These are phyloP conservation scores for Psilanteris sp. DNA, from an alignment of 1,140 invertebrate genomes.

Conservation along the genomic window DNA sequence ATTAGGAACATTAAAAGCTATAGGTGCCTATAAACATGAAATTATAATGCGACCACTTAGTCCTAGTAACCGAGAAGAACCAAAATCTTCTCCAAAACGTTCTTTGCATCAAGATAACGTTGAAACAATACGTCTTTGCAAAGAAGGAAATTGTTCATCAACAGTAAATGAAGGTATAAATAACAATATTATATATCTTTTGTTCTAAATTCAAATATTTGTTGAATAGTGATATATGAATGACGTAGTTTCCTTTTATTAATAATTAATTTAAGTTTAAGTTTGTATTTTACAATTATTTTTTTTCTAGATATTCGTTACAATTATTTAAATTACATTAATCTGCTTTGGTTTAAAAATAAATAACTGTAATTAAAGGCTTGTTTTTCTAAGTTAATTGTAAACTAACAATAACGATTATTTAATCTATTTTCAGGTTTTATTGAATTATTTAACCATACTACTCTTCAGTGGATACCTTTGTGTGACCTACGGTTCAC, in stretches of 20 bases:
- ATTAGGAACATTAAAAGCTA: slow-evolving; percentile 92
- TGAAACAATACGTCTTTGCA: slow-evolving; percentile 87
- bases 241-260: no score
- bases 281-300: no score
- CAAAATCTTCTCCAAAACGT: slow-evolving; percentile 36
- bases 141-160: slow-evolving; percentile 85
- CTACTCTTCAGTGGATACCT: slow-evolving; percentile 97
- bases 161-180: slow-evolving; percentile 85
- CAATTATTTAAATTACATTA: no score
- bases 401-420: not conserved
- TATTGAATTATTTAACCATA: slow-evolving; percentile 96
- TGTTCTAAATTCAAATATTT: no score
- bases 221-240: no score
- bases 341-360: no score
- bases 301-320: no score
- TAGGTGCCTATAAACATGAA: slow-evolving; percentile 88
- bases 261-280: no score
- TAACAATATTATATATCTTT: no score
- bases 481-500: slow-evolving; percentile 97
- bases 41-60: slow-evolving; percentile 90
- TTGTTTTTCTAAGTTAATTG: no score
- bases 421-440: slow-evolving; percentile 83
- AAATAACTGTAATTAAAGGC: no score
- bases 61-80: slow-evolving; percentile 11
- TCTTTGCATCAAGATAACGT: slow-evolving; percentile 32